Evolutionary conservation across 2,113 vertebrate species (phyloP), one percentile per base, ranked within the genome.

Genomic region (Neodontobutis hainanensis): DNA sequence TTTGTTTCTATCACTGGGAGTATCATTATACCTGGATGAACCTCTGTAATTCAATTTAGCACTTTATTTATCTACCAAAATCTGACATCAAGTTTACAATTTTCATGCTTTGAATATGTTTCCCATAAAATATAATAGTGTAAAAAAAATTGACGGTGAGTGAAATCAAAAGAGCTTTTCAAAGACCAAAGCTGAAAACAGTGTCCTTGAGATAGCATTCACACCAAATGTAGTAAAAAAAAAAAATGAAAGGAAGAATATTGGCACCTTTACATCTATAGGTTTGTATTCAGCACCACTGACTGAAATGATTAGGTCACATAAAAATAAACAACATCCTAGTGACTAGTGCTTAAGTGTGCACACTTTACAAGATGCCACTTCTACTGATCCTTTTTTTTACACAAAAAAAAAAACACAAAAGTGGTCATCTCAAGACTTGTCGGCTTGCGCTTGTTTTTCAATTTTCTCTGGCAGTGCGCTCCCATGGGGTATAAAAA

Each of bases 171-270:
- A 27, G 19, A 27, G 19, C 19, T 27, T 27, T 27, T 27, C 3
- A 27, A 27, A 27, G 19, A 27, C 19, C 59, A 75, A 84, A 82
- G 49, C 64, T 46, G 63, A 83, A 64, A 14, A 55, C 11, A 1
- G 35, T 76, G 80, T 70, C 87, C 82, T 88, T 86, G 78, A 87
- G 43, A 74, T 71, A 69, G 51, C 75, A 78, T 83, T 81, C 19
- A 27, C 63, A 81, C 73, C 53, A 48, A 52, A 48, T 68, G 73
- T 80, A 76, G 80, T 71, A 68, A 59, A 78, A 45, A 78, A 34
- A 70, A 45, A 38, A 50, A 61, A 67, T 72, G n/a, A n/a, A n/a
- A n/a, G n/a, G n/a, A n/a, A n/a, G n/a, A n/a, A 60, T 64, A 76
- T 63, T 2, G 48, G 58, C 53, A 27, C 61, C 60, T 36, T 35